Evolutionary conservation across 1,140 invertebrate genomes (phyloP), one percentile per base, ranked within the genome.

Genomic region (Drosophila bipectinata): DNA sequence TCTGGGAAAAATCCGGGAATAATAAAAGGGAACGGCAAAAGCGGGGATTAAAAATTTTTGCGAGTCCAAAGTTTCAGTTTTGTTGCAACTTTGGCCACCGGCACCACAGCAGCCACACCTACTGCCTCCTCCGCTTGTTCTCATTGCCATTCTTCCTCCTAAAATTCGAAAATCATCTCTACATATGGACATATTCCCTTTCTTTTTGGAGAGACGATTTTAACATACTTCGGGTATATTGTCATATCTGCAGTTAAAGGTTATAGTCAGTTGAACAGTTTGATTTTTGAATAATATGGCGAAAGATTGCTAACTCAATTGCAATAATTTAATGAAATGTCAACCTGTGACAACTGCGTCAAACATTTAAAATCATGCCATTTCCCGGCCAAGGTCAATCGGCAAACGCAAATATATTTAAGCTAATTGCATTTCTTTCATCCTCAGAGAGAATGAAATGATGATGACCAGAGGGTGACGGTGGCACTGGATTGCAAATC

Each of bases 61-160:
- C 73, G 49, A 57, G 63, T 76, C 51, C 48, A 82, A 85, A 85
- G 83, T 85, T 84, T 84, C 60, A 84, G 81, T 84, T 85, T 78
- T 85, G 82, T 85, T 72, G 83, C 82, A 87, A 85, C 83, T 85
- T 85, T 82, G 74, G 78, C 82, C 81, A 81, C 81, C 69, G 78
- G 69, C 77, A 84, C 77, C 81, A 51, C 74, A 76, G 74, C 21
- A 63, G 61, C 74, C 58, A 63, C 73, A 52, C 73, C 62, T 62
- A 47, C 57, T 30, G 12, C 10, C 21, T 32, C 48, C 18, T 15
- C 30, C 21, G 15, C 3, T 12, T 6, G 5, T 26, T 34, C 10
- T 8, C 14, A 21, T 30, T 34, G 41, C 34, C 30, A 44, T 4
- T 12, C n/a, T 47, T 10, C 18, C 28, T 21, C 24, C 24, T 41